Evolutionary conservation across 2,797 vertebrate genomes (phyloP).

Genomic region (Coracias cyanogaster): DNA sequence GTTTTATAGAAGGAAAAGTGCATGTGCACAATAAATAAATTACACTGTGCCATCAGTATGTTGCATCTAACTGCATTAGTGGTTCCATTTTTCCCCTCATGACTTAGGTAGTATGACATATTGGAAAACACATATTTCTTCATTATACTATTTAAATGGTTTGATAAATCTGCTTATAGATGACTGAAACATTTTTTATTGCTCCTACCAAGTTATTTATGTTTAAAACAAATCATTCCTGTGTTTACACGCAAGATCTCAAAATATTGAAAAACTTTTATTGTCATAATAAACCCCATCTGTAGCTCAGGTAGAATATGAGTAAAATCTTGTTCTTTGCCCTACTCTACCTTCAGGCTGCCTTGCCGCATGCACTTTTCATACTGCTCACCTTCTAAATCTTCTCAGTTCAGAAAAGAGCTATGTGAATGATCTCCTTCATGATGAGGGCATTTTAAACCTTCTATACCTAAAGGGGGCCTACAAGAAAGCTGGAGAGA

Average conservation of each 20-base stretch:
- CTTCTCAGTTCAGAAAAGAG: not conserved
- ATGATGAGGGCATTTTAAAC: not conserved
- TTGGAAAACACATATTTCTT: conserved; percentile 36
- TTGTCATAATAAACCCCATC: not conserved
- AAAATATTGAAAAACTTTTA: not conserved
- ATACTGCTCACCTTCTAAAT: not conserved
- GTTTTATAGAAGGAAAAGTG: conserved; percentile 34
- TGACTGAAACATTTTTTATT: not conserved
- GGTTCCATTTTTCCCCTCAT: not conserved
- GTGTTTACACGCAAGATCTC: not conserved
- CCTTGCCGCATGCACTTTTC: fast-evolving
- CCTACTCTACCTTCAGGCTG: not conserved
- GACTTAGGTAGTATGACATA: not conserved
- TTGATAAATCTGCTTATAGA: conserved; percentile 12
- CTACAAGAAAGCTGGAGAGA: not conserved
- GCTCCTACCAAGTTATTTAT: not conserved
- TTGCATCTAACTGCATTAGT: conserved; percentile 44
- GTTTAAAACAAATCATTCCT: not conserved
- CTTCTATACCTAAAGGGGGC: not conserved
- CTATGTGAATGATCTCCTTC: not conserved
- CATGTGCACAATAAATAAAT: conserved; percentile 57
- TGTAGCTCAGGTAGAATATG: not conserved
- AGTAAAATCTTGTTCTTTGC: not conserved
- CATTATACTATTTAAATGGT: not conserved
- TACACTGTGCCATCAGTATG: conserved; percentile 4